A percentile compares a stretch with the other conserved stretches of the same genome.
Conservation (phyloP, 2,888 invertebrate genomes). For the Himalopsyche kuldschensis region DNA sequence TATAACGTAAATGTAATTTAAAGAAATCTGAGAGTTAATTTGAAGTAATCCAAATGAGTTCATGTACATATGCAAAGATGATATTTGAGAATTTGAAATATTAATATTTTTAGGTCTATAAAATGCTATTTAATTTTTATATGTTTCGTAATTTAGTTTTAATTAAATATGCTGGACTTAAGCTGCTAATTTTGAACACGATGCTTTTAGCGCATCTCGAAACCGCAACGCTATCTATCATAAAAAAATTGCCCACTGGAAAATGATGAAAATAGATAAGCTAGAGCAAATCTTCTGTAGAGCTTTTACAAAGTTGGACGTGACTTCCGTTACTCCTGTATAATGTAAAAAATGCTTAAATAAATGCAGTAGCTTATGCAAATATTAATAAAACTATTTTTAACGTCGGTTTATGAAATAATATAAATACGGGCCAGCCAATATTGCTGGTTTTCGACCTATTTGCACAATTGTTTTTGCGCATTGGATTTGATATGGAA, state of each 20-base stretch:
- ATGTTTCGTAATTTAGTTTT: too few species aligned
- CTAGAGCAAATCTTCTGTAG: not conserved
- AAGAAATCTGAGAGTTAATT: too few species aligned
- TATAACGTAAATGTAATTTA: too few species aligned
- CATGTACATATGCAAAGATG: too few species aligned
- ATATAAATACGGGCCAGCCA: not conserved
- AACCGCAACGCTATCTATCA: not conserved
- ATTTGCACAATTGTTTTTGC: constrained; percentile 40
- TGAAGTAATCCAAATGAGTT: too few species aligned
- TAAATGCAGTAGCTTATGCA: constrained; percentile 25
- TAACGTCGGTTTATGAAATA: not conserved
- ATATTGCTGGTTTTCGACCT: constrained; percentile 14
- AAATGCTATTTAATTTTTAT: too few species aligned
- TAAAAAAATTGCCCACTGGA: not conserved
- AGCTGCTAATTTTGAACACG: not conserved
- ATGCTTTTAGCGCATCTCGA: not conserved
- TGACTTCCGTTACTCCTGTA: not conserved
- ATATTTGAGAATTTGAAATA: too few species aligned
- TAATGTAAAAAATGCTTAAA: not conserved
- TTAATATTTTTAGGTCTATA: too few species aligned
- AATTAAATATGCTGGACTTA: not conserved
- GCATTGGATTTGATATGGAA: constrained; percentile 20
- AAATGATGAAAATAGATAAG: not conserved
- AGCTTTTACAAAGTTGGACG: not conserved
- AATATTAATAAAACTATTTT: constrained; percentile 22